Evolutionary conservation across 2,113 vertebrate species (phyloP).

Genomic region (Odontesthes bonariensis): DNA sequence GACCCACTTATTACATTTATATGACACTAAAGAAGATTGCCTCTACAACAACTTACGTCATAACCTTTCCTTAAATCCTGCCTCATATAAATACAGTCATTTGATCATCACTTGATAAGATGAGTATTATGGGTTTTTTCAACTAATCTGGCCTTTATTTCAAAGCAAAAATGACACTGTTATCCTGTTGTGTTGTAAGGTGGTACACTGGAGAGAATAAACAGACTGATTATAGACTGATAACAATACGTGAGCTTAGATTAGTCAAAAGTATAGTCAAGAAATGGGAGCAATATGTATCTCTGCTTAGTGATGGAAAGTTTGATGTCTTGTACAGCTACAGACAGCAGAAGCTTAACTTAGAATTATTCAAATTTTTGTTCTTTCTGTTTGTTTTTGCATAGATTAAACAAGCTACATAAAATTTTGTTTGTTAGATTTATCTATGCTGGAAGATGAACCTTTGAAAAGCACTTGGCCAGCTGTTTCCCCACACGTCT

Average conservation of each 20-base stretch:
- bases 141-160: neutral
- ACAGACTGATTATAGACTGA: too few relatives aligned
- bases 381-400: neutral
- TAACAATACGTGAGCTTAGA: neutral
- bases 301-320: neutral
- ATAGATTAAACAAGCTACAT: neutral
- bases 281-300: neutral
- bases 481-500: conserved; percentile 9
- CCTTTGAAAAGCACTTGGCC: conserved; percentile 15
- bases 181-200: neutral
- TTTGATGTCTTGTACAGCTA: neutral
- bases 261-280: neutral
- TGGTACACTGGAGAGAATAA: neutral
- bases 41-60: too few relatives aligned
- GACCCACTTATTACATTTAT: neutral
- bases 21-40: neutral
- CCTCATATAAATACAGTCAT: neutral
- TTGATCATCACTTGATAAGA: neutral
- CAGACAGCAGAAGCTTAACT: neutral
- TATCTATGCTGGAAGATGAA: neutral
- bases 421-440: neutral
- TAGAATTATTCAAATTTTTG: neutral
- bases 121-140: neutral
- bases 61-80: neutral
- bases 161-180: neutral